Percentiles rank a stretch among this genome's conserved stretches.
These are phyloP conservation scores for Azorinus chamasolen DNA, from an alignment of 2,888 invertebrate species.

Conservation along the genomic window DNA sequence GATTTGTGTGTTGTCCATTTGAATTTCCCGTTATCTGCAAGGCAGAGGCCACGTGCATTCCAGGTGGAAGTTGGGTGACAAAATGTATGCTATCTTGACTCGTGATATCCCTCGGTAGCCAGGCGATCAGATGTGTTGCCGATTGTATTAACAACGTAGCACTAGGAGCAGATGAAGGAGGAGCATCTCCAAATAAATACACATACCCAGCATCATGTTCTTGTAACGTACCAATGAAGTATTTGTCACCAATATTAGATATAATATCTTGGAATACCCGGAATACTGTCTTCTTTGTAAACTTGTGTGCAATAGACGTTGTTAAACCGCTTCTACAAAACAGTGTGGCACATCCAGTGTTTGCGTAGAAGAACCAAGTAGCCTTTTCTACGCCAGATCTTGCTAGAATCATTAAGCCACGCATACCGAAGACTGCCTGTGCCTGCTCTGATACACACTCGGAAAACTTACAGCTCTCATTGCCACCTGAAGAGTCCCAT, in stretches of 20 bases:
- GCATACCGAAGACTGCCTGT: constrained; percentile 69
- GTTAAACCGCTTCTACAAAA: constrained; percentile 75
- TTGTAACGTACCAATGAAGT: constrained; percentile 59
- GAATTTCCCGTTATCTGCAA: too few species aligned
- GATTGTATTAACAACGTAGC: background rate
- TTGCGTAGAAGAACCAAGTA: constrained; percentile 74
- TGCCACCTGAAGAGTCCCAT: constrained; percentile 71
- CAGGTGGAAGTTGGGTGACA: too few species aligned
- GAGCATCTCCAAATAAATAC: constrained; percentile 59
- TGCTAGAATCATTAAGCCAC: constrained; percentile 69
- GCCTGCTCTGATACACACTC: constrained; percentile 73
- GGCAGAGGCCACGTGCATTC: too few species aligned
- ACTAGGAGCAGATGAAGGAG: background rate
- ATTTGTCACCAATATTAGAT: constrained; percentile 56
- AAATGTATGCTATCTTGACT: background rate
- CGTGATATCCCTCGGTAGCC: constrained; percentile 66
- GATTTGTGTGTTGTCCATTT: too few species aligned
- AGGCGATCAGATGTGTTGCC: constrained; percentile 69
- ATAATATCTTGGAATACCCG: constrained; percentile 66
- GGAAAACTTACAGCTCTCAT: constrained; percentile 63
- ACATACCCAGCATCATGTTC: constrained; percentile 68
- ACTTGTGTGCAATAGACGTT: constrained; percentile 52
- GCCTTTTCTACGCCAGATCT: constrained; percentile 65
- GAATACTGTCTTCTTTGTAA: constrained; percentile 70
- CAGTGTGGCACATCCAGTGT: constrained; percentile 59